Conservation (phyloP, 2,113 vertebrate genomes). For the Paralichthys olivaceus region DNA sequence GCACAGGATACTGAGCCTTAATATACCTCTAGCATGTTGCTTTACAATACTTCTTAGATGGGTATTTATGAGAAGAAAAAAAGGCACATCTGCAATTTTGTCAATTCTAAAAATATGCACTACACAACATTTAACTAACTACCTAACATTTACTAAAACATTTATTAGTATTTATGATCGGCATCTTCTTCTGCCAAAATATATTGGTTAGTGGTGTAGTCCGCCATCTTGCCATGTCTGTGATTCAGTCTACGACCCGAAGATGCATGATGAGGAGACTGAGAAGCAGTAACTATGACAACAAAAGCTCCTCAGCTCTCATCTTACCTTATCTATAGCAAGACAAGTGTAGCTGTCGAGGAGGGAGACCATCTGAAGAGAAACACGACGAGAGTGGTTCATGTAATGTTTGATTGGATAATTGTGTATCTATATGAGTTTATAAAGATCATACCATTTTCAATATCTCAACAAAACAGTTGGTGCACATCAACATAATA, state of each 20-base stretch:
- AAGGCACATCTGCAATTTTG: no score
- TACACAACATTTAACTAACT: no score
- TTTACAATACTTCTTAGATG: neutral
- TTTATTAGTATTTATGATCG: no score
- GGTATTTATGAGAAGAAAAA: no score
- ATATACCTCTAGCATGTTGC: neutral
- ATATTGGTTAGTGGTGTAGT: no score
- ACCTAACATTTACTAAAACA: no score
- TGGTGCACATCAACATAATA: rapidly evolving
- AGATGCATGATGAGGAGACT: neutral
- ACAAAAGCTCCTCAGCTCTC: neutral
- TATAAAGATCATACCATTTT: constrained; percentile 10
- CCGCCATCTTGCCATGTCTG: no score
- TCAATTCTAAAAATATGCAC: no score
- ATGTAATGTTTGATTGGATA: no score
- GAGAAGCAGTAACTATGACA: neutral
- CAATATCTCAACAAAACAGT: rapidly evolving
- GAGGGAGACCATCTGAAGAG: neutral
- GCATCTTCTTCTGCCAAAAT: no score
- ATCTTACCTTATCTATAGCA: constrained; percentile 3
- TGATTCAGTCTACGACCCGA: no score
- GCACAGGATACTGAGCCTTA: no score
- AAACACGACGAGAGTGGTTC: neutral
- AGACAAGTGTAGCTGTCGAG: neutral
- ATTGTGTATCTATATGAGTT: neutral